These are phyloP conservation scores for Heteromormyrus szaboi DNA, from an alignment of 2,797 vertebrate genomes.

Conservation along the genomic window DNA sequence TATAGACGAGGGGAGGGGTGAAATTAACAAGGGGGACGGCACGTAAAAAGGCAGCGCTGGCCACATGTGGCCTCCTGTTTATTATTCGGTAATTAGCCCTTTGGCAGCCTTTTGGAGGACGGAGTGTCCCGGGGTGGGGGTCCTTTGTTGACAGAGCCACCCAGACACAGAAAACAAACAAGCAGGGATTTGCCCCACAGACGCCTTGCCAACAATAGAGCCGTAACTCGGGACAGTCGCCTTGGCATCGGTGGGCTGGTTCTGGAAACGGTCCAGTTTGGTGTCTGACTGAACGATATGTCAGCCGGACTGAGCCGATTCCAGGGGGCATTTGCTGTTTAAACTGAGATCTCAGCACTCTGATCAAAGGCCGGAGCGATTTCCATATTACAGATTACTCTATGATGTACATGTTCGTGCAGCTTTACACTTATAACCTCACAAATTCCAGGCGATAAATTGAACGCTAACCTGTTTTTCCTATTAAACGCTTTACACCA, in stretches of 20 bases:
- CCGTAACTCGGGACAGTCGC: slow-evolving; percentile 11
- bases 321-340: neutral
- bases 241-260: neutral
- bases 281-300: slow-evolving; percentile 12
- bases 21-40: slow-evolving; percentile 26
- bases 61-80: slow-evolving; percentile 30
- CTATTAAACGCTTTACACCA: neutral
- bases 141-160: slow-evolving; percentile 26
- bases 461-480: neutral
- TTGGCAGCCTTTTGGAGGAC: slow-evolving; percentile 29
- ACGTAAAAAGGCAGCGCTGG: slow-evolving; percentile 13
- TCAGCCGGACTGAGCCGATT: neutral
- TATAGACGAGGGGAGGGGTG: slow-evolving; percentile 13
- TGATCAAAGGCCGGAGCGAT: neutral
- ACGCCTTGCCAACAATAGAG: slow-evolving; percentile 21
- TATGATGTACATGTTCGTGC: neutral
- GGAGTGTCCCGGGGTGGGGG: slow-evolving; percentile 11
- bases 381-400: neutral
- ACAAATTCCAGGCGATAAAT: neutral
- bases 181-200: slow-evolving; percentile 15
- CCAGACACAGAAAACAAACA: slow-evolving; percentile 29
- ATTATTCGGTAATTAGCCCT: slow-evolving; percentile 33
- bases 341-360: neutral
- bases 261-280: neutral
- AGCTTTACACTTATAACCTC: neutral